Evolutionary conservation across 2,888 invertebrate genomes (phyloP), one percentile per base, ranked within the genome.

Genomic region (Dicyrtoma fusca): DNA sequence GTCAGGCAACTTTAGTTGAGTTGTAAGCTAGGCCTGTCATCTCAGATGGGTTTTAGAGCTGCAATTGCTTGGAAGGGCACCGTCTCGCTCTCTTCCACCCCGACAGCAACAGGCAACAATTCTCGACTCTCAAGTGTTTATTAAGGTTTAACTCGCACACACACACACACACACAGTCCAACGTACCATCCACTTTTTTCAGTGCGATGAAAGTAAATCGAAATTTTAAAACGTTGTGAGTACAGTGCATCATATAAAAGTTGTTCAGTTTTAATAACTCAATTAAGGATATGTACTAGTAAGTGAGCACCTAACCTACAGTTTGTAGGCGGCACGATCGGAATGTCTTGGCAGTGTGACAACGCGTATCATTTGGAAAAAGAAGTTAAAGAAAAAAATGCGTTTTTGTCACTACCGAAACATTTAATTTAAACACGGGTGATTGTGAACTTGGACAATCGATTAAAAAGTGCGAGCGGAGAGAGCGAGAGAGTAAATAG

Each of bases 1-100:
- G 79, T 79, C 79, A 78, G 79, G 76, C 79, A 79, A 79, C 75
- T 79, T 79, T 79, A 79, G 79, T 79, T 79, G 79, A 79, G 79
- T 79, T 79, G 79, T 79, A 79, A 79, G 77, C 75, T 72, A 73
- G 76, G 78, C 77, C 79, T 79, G 79, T 79, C 79, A 78, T 78
- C 78, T 78, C 79, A 79, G 79, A 79, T 78, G 76, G 77, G 76
- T 78, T 76, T 78, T 78, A 78, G 79, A 75, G 74, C 74, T 79
- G 76, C 74, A 73, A 76, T 77, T 78, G 79, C 75, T 75, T 78
- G 78, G 76, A 78, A 79, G 77, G 76, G 77, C 69, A 68, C 62
- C 23, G 68, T 55, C 44, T 73, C 65, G 55, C 65, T 71, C 65
- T 53, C 65, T 45, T 57, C 71, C 55, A 57, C 57, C 21, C 57